Evolutionary conservation across 2,113 vertebrate genomes (phyloP).

Genomic region (Engraulis encrasicolus): DNA sequence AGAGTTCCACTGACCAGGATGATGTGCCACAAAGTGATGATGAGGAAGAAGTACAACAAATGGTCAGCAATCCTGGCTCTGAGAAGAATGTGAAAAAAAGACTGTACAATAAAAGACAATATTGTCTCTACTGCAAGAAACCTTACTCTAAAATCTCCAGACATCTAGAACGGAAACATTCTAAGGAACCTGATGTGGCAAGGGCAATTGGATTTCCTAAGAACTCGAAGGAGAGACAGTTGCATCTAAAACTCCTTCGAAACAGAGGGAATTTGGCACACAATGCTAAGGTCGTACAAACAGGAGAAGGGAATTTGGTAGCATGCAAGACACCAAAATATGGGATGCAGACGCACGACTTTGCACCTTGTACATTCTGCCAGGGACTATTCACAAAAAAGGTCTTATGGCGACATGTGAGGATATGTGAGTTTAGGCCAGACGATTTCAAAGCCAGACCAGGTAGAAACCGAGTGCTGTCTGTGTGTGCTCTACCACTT

Average conservation of each 20-base stretch:
- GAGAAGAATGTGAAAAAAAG: conserved; percentile 13
- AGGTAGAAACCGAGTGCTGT: conserved; percentile 50
- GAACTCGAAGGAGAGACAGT: conserved; percentile 49
- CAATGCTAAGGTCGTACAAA: conserved; percentile 23
- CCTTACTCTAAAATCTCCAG: conserved; percentile 22
- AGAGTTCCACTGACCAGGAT: too few relatives aligned
- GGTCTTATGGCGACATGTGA: conserved; percentile 48
- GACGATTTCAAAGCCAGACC: conserved; percentile 37
- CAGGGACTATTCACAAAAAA: conserved; percentile 53
- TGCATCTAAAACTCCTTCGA: conserved; percentile 39
- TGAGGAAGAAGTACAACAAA: too few relatives aligned
- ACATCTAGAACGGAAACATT: conserved; percentile 40
- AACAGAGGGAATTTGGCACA: conserved; percentile 54
- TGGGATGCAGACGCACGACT: conserved; percentile 40
- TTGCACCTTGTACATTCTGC: conserved; percentile 55
- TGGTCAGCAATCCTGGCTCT: too few relatives aligned
- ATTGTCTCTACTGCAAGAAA: conserved; percentile 33
- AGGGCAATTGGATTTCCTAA: conserved; percentile 47
- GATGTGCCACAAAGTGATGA: too few relatives aligned
- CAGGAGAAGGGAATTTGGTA: conserved; percentile 40
- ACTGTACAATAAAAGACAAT: conserved; percentile 40
- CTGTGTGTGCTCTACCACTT: conserved; percentile 39
- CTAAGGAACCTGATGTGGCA: conserved; percentile 40
- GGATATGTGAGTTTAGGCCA: conserved; percentile 38
- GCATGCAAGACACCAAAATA: conserved; percentile 45